These are phyloP conservation scores for Tinamus guttatus DNA, from an alignment of 2,113 vertebrate genomes.

Conservation along the genomic window DNA sequence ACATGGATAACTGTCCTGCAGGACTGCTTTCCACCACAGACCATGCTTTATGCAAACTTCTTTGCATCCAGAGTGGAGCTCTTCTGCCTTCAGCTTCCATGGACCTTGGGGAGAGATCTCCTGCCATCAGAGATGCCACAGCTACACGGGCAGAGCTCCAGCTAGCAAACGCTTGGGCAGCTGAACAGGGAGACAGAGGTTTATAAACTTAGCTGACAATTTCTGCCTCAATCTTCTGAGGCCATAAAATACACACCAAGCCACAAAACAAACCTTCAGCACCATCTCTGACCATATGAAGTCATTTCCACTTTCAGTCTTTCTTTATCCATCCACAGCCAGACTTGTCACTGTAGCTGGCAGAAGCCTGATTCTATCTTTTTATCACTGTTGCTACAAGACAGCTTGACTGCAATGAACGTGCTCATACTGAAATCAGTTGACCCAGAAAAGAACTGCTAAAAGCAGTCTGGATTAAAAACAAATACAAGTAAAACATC, in stretches of 20 bases:
- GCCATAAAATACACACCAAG: background rate
- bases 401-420: background rate
- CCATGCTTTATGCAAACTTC: background rate
- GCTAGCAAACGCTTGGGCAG: background rate
- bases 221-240: background rate
- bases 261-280: background rate
- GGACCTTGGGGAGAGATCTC: background rate
- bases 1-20: background rate
- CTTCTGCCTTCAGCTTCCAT: background rate
- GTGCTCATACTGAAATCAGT: constrained; percentile 23
- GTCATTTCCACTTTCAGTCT: background rate
- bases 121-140: background rate
- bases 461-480: background rate
- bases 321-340: background rate
- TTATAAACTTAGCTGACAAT: background rate
- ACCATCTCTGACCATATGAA: background rate
- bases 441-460: constrained; percentile 44
- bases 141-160: background rate
- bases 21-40: background rate
- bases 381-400: constrained; percentile 30
- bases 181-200: background rate
- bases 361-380: constrained; percentile 34
- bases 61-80: background rate
- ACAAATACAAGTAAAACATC: background rate
- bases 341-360: background rate